Base-by-base conservation (phyloP, 1,140 invertebrate species). In the Phocides pigmalion region DNA sequence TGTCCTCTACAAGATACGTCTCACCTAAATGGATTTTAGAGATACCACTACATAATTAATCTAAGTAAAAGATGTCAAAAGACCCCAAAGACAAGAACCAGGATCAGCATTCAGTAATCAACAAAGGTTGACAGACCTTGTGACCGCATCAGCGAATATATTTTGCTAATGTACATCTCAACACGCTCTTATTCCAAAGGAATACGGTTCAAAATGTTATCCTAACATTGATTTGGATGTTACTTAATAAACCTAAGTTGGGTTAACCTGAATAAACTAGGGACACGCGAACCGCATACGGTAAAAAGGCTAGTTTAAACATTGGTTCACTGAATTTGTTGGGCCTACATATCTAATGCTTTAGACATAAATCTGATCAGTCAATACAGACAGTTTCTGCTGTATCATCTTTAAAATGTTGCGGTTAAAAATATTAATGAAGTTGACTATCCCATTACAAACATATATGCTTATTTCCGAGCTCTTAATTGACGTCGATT, bases 231-330 rank as follows among this genome's bases (percentile, higher is more conserved):
- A 53, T 53, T 53, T 37, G 14, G 9, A 51, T 19, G 28, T 35
- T 50, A 32, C 25, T 32, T 16, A 19, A 37, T 16, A 37, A 35
- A 17, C 49, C 47, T 61, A 66, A 66, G 61, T 66, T 62, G 62
- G 59, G 63, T 19, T 62, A 70, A 70, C 68, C 68, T 70, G 64
- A 70, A 70, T 70, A 70, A 70, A 66, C 68, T 62, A 49, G 46
- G 56, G 64, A 63, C 68, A 70, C 68, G 68, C 64, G 64, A 66
- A 47, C 64, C 62, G 64, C 54, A 70, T 70, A 66, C 47, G 32
- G 47, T 64, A 51, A 70, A 70, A 70, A 66, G 61, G 59, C 64
- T 41, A 63, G 59, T 66, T 70, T 70, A 64, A 51, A 54, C 65
- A 66, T 51, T 47, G 47, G 51, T 58, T 28, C 50, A 56, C 35